Evolutionary conservation across 2,888 invertebrate species (phyloP).

Genomic region (Seladonia tumulorum): DNA sequence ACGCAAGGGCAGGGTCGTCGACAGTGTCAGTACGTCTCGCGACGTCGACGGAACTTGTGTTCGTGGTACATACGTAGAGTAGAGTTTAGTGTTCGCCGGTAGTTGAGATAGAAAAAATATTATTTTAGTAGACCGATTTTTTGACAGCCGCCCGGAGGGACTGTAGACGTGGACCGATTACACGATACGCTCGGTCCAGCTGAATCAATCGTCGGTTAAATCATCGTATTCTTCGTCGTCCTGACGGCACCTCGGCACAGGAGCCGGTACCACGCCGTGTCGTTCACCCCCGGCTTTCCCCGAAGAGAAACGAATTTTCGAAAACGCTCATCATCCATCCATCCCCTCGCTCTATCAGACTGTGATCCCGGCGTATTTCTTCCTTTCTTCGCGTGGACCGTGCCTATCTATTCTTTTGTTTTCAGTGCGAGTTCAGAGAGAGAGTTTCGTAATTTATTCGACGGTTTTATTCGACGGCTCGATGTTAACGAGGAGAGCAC

Average conservation of each 20-base stretch:
- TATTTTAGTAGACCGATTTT: slow-evolving; percentile 33
- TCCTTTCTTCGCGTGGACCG: neutral
- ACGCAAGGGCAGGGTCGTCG: slow-evolving; percentile 84
- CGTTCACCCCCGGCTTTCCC: slow-evolving; percentile 54
- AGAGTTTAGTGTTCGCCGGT: slow-evolving; percentile 56
- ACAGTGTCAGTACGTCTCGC: slow-evolving; percentile 81
- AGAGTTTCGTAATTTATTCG: neutral
- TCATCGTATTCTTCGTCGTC: slow-evolving; percentile 27
- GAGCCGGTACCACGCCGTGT: slow-evolving; percentile 53
- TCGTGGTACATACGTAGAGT: slow-evolving; percentile 44
- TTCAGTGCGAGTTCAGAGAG: neutral
- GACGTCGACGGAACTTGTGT: slow-evolving; percentile 76
- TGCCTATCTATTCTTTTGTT: neutral
- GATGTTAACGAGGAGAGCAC: slow-evolving; percentile 58
- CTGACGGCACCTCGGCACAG: slow-evolving; percentile 13
- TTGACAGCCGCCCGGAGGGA: slow-evolving; percentile 20
- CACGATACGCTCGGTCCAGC: slow-evolving; percentile 48
- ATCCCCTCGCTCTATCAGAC: neutral
- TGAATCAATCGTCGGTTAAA: slow-evolving; percentile 23
- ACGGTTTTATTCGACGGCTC: slow-evolving; percentile 26
- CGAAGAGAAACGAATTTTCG: slow-evolving; percentile 29
- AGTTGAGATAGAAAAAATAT: slow-evolving; percentile 37
- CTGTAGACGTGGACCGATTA: slow-evolving; percentile 26
- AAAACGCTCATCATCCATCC: slow-evolving; percentile 31
- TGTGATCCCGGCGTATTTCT: slow-evolving; percentile 37